phyloP scores from a whole-genome alignment of 2,113 vertebrate genomes.

The Craseonycteris thonglongyai region DNA sequence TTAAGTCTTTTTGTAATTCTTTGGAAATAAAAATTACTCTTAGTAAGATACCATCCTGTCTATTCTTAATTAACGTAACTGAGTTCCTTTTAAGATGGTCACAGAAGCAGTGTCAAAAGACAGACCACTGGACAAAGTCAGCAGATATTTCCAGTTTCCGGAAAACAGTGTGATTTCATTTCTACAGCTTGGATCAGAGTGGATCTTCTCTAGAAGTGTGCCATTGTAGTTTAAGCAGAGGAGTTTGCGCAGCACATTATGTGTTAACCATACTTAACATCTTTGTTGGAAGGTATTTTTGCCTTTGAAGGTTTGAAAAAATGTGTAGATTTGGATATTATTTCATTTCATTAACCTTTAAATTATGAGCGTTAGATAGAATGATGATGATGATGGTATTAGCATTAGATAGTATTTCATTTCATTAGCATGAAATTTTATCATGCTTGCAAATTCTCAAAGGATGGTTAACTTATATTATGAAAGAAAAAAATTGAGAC shows the following conservation, averaged over 20 bases:
- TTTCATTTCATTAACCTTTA: not conserved
- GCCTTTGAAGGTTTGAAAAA: not conserved
- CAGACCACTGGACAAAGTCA: not conserved
- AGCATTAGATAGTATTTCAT: not conserved
- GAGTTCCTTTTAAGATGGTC: not conserved
- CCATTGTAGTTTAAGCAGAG: not conserved
- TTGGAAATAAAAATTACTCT: not conserved
- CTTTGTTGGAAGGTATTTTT: not conserved
- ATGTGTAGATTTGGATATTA: not conserved
- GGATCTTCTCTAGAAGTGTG: not conserved
- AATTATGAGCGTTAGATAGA: not conserved
- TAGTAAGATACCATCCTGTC: not conserved
- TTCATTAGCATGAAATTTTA: not conserved
- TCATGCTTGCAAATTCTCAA: not conserved
- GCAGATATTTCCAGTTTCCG: not conserved
- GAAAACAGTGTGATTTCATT: not conserved
- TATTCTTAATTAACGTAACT: not conserved
- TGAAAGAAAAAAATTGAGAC: not conserved
- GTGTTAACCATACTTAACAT: not conserved
- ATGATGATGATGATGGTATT: not conserved
- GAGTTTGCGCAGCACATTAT: not conserved
- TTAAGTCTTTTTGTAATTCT: not conserved
- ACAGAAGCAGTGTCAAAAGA: not conserved
- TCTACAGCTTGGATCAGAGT: not conserved
- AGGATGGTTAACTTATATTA: not conserved